Percentiles rank a stretch among this genome's conserved stretches.
phyloP scores from a whole-genome alignment of 2,888 invertebrate species.

The Pimpla rufipes region DNA sequence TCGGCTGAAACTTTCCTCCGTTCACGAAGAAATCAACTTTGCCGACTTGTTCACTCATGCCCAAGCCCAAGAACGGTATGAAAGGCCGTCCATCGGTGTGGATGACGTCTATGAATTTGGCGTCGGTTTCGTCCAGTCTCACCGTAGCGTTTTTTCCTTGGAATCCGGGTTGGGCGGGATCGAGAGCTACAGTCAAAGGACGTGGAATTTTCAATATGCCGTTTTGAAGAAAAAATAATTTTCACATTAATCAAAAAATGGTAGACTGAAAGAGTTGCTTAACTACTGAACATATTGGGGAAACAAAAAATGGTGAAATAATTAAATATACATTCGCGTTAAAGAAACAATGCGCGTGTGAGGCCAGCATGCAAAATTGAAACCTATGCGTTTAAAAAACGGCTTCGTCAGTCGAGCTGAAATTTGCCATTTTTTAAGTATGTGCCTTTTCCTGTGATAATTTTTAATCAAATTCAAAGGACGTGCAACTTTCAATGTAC shows the following conservation, averaged over 20 bases:
- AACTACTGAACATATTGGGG: too few relatives aligned
- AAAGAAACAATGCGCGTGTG: too few relatives aligned
- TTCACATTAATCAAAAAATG: not conserved
- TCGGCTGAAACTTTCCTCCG: constrained; percentile 85
- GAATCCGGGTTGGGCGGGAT: constrained; percentile 84
- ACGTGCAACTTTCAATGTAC: too few relatives aligned
- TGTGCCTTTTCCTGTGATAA: too few relatives aligned
- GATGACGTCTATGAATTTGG: constrained; percentile 82
- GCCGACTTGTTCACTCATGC: constrained; percentile 79
- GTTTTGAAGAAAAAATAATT: not conserved
- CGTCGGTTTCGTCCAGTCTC: constrained; percentile 82
- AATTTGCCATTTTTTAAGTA: too few relatives aligned
- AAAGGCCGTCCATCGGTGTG: constrained; percentile 83
- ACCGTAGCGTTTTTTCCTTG: constrained; percentile 80
- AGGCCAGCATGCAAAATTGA: too few relatives aligned
- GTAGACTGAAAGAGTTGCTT: too few relatives aligned
- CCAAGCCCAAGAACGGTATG: constrained; percentile 79
- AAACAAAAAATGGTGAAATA: too few relatives aligned
- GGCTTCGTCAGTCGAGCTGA: too few relatives aligned
- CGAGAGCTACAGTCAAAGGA: constrained; percentile 78
- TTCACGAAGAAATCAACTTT: constrained; percentile 86
- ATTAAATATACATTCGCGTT: too few relatives aligned
- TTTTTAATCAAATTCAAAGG: too few relatives aligned
- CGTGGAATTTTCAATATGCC: not conserved
- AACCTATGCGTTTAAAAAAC: too few relatives aligned